These are phyloP conservation scores for Morinoia aosen DNA, from an alignment of 2,888 invertebrate genomes.

Conservation along the genomic window DNA sequence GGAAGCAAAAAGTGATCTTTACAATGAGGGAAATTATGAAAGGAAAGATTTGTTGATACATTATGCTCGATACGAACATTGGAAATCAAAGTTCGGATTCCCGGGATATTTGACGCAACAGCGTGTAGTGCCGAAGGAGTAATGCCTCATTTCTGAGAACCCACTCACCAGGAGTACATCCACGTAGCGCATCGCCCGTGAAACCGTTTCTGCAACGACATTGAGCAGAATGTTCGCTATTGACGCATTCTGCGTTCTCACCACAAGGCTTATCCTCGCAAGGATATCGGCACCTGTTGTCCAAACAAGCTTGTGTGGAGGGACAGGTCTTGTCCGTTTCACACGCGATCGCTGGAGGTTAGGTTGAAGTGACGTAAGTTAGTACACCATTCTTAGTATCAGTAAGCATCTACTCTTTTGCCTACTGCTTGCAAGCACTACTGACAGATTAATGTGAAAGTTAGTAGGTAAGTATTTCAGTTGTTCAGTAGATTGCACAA, in stretches of 20 bases:
- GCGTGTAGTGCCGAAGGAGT: neutral
- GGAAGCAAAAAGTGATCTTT: neutral
- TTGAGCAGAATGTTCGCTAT: slow-evolving; percentile 79
- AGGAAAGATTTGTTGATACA: neutral
- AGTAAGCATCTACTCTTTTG: slow-evolving; percentile 17
- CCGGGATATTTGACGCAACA: neutral
- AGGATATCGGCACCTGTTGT: slow-evolving; percentile 72
- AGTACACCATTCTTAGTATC: slow-evolving; percentile 52
- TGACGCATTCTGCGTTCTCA: slow-evolving; percentile 83
- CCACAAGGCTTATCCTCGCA: slow-evolving; percentile 78
- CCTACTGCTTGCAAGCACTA: slow-evolving; percentile 6
- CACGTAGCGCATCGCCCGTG: slow-evolving; percentile 69
- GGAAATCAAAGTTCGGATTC: neutral
- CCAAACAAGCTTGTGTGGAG: slow-evolving; percentile 85
- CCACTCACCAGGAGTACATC: slow-evolving; percentile 68
- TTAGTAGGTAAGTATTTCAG: slow-evolving; percentile 45
- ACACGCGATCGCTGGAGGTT: slow-evolving; percentile 78
- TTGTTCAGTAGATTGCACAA: neutral
- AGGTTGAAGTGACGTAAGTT: slow-evolving; percentile 56
- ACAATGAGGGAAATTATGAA: neutral
- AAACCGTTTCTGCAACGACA: slow-evolving; percentile 75
- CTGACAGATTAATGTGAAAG: neutral
- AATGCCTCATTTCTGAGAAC: neutral
- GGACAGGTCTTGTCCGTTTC: slow-evolving; percentile 86
- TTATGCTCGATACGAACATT: neutral